These are phyloP conservation scores for Stenoptilia bipunctidactyla DNA, from an alignment of 2,888 invertebrate genomes.

Conservation along the genomic window DNA sequence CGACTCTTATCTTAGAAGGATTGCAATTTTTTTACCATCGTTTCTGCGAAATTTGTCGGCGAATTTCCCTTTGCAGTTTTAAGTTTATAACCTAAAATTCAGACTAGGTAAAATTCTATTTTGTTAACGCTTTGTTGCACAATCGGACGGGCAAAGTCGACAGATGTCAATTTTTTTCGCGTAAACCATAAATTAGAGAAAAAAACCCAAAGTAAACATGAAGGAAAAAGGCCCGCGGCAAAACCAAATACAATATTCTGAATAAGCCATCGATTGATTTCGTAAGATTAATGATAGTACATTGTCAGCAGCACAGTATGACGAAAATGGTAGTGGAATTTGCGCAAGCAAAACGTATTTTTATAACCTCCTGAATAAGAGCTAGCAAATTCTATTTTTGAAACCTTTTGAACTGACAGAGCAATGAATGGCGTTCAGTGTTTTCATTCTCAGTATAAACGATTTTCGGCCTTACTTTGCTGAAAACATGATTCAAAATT, in stretches of 20 bases:
- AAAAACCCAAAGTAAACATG: slow-evolving; percentile 66
- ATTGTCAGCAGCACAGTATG: slow-evolving; percentile 67
- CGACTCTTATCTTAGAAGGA: slow-evolving; percentile 1
- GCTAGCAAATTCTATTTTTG: slow-evolving; percentile 40
- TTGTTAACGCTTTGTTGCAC: slow-evolving; percentile 15
- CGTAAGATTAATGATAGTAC: slow-evolving; percentile 68
- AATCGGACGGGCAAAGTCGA: slow-evolving; percentile 25
- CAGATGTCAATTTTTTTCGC: slow-evolving; percentile 56
- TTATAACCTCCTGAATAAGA: slow-evolving; percentile 38
- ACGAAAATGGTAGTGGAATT: slow-evolving; percentile 40
- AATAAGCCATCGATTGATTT: slow-evolving; percentile 73
- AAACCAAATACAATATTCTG: slow-evolving; percentile 68
- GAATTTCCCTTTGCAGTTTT: background rate
- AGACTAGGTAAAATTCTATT: background rate
- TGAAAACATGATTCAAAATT: slow-evolving; percentile 18
- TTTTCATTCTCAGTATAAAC: slow-evolving; percentile 20
- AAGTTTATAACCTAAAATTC: background rate
- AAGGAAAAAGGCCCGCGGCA: slow-evolving; percentile 56
- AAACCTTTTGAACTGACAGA: slow-evolving; percentile 41
- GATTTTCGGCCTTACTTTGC: slow-evolving; percentile 21
- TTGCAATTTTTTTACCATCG: slow-evolving; percentile 1
- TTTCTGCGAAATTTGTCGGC: background rate
- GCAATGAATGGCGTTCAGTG: slow-evolving; percentile 44
- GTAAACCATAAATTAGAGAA: slow-evolving; percentile 56
- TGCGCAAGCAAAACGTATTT: slow-evolving; percentile 46